Evolutionary conservation across 1,140 invertebrate species (phyloP).

Genomic region (Fragariocoptes setiger): DNA sequence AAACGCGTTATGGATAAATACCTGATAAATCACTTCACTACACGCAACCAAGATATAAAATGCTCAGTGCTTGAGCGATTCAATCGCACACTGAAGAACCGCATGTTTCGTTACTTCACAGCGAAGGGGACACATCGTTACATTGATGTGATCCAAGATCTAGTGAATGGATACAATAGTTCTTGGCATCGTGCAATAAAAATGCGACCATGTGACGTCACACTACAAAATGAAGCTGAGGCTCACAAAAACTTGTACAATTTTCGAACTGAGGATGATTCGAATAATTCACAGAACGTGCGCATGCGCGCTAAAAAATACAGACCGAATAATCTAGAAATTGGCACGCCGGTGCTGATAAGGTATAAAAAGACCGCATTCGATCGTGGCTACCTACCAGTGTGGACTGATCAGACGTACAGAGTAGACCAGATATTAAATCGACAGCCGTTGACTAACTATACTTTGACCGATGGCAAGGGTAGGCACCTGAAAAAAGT

Average conservation of each 20-base stretch:
- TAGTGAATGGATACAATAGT: slow-evolving; percentile 18
- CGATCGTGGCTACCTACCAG: too few relatives aligned
- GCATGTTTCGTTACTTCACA: slow-evolving; percentile 19
- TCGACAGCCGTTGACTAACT: too few relatives aligned
- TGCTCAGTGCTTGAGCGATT: slow-evolving; percentile 19
- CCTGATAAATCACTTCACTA: slow-evolving; percentile 18
- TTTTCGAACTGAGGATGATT: too few relatives aligned
- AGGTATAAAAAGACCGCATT: too few relatives aligned
- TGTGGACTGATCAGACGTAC: too few relatives aligned
- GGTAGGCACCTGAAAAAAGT: too few relatives aligned
- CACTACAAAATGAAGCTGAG: slow-evolving; percentile 13
- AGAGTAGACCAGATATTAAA: too few relatives aligned
- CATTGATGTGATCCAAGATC: slow-evolving; percentile 14
- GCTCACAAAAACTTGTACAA: slow-evolving; percentile 5
- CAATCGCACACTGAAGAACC: slow-evolving; percentile 19
- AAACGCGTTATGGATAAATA: slow-evolving; percentile 13
- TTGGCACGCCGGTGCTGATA: too few relatives aligned
- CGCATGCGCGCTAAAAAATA: too few relatives aligned
- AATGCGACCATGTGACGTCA: slow-evolving; percentile 16
- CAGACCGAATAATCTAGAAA: too few relatives aligned
- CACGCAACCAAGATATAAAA: slow-evolving; percentile 17
- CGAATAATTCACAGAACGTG: too few relatives aligned
- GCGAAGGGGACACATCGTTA: slow-evolving; percentile 16
- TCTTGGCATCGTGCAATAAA: slow-evolving; percentile 17
- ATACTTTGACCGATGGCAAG: too few relatives aligned